Conservation (phyloP, 64 coral and sea anemone species). For the Exaiptasia diaphana region DNA sequence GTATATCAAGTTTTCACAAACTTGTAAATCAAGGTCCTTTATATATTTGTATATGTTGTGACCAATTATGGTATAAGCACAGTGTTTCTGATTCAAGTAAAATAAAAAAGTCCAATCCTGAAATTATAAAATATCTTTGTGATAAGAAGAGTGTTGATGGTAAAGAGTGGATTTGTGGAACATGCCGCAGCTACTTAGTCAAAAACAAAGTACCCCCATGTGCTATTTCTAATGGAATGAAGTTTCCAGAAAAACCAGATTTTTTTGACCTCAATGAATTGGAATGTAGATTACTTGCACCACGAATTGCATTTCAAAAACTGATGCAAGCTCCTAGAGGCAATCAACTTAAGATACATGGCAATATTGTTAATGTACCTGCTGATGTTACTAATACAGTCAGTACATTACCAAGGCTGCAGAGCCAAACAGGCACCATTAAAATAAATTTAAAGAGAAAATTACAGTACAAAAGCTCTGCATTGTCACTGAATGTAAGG, state of each 20-base stretch:
- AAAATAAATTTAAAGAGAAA: constrained; percentile 68
- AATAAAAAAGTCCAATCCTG: constrained; percentile 30
- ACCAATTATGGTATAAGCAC: no score
- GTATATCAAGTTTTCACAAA: no score
- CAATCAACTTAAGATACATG: not conserved
- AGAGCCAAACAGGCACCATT: constrained; percentile 40
- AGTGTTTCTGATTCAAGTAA: constrained; percentile 33
- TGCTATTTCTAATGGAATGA: no score
- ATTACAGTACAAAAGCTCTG: constrained; percentile 54
- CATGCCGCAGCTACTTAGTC: no score
- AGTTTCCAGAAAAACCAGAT: no score
- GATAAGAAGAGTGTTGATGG: no score
- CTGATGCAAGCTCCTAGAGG: constrained; percentile 18
- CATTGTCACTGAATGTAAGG: constrained; percentile 34
- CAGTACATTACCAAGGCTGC: constrained; percentile 38
- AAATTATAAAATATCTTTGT: constrained; percentile 23
- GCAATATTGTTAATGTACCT: constrained; percentile 36
- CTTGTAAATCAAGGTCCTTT: no score
- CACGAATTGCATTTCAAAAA: constrained; percentile 12
- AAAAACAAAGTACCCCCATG: no score
- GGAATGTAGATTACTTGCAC: constrained; percentile 24
- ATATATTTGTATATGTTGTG: constrained; percentile 31
- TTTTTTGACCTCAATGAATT: constrained; percentile 70
- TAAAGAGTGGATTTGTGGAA: no score
- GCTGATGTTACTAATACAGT: constrained; percentile 47